Base-by-base conservation (phyloP, 2,113 vertebrate genomes). In the Pelvicachromis taeniatus region DNA sequence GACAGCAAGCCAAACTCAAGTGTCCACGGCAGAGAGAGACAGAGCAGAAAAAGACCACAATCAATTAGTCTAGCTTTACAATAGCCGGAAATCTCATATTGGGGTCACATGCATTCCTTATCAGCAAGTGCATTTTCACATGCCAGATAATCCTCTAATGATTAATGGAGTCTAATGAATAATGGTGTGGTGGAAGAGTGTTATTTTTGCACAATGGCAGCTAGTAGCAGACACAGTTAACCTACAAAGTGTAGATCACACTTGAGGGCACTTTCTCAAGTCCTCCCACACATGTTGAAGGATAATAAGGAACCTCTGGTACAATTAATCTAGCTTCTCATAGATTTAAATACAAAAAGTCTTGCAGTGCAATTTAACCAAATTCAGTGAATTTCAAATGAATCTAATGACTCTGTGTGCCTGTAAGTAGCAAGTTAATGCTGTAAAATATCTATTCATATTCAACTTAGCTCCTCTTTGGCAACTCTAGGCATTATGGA, bases 41-140 rank as follows among this genome's bases (percentile, higher is more conserved):
- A 65, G 82, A 65, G 86, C 84, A 52, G 83, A 86, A 91, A 94
- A 91, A 50, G 87, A 91, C 93, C 83, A 42, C 77, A 89, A 95
- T 96, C 94, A 91, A 95, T 94, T 93, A 94, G 92, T 92, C 92
- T 92, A 88, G 93, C 89, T 88, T 82, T 82, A 95, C 93, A 91
- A 91, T 94, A 92, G 92, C 90, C 65, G 91, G 93, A 94, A 95
- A 95, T 94, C 91, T 94, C 94, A 94, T 95, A 95, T 95, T 93
- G 94, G 93, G 93, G 90, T 92, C 90, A 52, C 70, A 91, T 90
- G 93, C 87, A 93, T 94, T 94, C 90, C 91, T 95, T 95, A 93
- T 94, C 94, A 92, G 93, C 87, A 75, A 90, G 88, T 88, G 88
- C 90, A 95, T 95, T 95, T 95, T 95, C 94, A 94, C 92, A 95